Percentiles rank a stretch among this genome's conserved stretches.
phyloP scores from a whole-genome alignment of 2,113 vertebrate species.

The Anthoscopus minutus region DNA sequence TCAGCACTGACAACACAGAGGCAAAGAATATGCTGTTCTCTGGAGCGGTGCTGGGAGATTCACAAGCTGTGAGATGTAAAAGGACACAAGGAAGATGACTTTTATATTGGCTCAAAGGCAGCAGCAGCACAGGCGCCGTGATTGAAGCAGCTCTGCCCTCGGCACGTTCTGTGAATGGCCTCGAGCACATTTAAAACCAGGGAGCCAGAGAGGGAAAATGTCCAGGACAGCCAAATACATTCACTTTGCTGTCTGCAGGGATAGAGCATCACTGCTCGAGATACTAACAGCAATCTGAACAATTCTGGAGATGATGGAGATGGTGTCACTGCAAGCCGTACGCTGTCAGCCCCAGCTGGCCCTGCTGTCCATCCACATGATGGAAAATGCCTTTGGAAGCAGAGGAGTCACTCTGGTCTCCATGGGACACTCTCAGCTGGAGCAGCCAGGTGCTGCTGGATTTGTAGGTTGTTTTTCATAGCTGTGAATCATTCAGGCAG shows the following conservation, averaged over 20 bases:
- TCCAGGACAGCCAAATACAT: background rate
- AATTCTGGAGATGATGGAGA: background rate
- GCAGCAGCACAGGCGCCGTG: background rate
- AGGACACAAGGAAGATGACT: background rate
- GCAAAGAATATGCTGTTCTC: background rate
- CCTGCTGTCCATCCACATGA: accelerated
- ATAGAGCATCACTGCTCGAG: background rate
- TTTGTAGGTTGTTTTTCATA: accelerated
- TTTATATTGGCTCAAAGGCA: background rate
- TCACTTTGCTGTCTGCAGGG: background rate
- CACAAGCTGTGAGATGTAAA: background rate
- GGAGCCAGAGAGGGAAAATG: background rate
- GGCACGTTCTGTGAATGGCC: background rate
- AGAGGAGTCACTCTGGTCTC: background rate
- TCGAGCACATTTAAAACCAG: background rate
- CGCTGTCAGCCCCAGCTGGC: background rate
- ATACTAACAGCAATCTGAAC: background rate
- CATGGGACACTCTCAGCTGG: background rate
- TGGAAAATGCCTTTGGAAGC: background rate
- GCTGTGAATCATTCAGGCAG: accelerated
- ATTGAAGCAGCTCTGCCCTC: background rate
- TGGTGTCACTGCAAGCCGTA: accelerated
- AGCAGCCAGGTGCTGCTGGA: background rate
- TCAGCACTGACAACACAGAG: background rate
- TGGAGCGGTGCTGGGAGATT: background rate